Percentiles rank a stretch among this genome's conserved stretches.
phyloP scores from a whole-genome alignment of 2,113 vertebrate genomes.

The Canis aureus region DNA sequence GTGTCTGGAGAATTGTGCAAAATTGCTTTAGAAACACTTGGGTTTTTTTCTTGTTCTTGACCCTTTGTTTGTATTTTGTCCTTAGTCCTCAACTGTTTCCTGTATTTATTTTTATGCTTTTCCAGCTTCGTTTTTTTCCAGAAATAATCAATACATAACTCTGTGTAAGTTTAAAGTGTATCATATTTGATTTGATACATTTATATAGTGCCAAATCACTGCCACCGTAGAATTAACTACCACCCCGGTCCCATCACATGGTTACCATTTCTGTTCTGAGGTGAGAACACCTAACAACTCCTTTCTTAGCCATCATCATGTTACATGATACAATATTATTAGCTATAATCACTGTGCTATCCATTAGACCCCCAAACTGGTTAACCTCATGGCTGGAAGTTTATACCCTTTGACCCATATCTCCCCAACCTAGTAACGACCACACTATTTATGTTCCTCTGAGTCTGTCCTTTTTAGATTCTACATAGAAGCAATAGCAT shows the following conservation, averaged over 20 bases:
- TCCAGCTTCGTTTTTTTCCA: neutral
- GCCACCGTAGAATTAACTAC: neutral
- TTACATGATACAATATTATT: neutral
- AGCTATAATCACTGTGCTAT: neutral
- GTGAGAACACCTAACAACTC: too few species aligned
- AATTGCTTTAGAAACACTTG: neutral
- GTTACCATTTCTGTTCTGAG: neutral
- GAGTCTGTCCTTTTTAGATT: neutral
- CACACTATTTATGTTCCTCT: neutral
- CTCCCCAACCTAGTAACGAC: neutral
- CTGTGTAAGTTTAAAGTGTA: neutral
- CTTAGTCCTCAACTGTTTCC: neutral
- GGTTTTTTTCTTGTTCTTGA: neutral
- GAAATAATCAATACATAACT: too few species aligned
- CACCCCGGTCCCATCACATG: too few species aligned
- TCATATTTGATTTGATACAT: neutral
- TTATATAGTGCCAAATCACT: neutral
- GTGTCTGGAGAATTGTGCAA: neutral
- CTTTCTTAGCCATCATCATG: neutral
- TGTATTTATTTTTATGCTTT: neutral
- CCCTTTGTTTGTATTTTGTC: neutral
- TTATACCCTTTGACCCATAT: neutral
- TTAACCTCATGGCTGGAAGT: neutral
- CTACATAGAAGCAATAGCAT: neutral
- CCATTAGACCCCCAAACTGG: neutral